These are phyloP conservation scores for Crepidodera aurea DNA, from an alignment of 2,888 invertebrate species.

Conservation along the genomic window DNA sequence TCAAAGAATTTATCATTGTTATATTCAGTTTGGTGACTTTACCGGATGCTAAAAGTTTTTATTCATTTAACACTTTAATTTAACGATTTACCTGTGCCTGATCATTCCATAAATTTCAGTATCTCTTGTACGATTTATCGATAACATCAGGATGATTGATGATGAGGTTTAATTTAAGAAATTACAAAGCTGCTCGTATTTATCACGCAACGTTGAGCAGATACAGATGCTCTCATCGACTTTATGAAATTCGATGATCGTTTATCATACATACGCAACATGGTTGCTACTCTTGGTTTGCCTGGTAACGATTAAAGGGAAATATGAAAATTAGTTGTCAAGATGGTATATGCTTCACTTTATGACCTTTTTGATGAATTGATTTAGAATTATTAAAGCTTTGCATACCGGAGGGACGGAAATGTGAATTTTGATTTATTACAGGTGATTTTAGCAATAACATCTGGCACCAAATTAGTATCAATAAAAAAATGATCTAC, in stretches of 20 bases:
- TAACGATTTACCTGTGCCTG: too few species aligned
- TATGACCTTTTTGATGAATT: constrained; percentile 6
- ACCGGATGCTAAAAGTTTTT: too few species aligned
- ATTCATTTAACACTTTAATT: too few species aligned
- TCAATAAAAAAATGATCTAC: too few species aligned
- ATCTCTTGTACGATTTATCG: constrained; percentile 16
- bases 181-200: constrained; percentile 22
- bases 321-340: constrained; percentile 10
- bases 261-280: constrained; percentile 17
- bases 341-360: constrained; percentile 2
- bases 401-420: neutral
- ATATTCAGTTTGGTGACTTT: too few species aligned
- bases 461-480: too few species aligned
- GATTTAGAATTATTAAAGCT: neutral
- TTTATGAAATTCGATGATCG: constrained; percentile 26
- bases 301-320: constrained; percentile 3
- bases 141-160: constrained; percentile 17
- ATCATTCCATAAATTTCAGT: too few species aligned
- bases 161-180: constrained; percentile 25
- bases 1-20: too few species aligned
- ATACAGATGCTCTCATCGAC: constrained; percentile 26
- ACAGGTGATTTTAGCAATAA: too few species aligned
- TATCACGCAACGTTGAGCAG: constrained; percentile 15
- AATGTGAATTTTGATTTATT: too few species aligned
- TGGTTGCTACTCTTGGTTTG: constrained; percentile 5